Conservation (phyloP, 2,797 vertebrate species). For the Muraenolepis orangiensis region DNA sequence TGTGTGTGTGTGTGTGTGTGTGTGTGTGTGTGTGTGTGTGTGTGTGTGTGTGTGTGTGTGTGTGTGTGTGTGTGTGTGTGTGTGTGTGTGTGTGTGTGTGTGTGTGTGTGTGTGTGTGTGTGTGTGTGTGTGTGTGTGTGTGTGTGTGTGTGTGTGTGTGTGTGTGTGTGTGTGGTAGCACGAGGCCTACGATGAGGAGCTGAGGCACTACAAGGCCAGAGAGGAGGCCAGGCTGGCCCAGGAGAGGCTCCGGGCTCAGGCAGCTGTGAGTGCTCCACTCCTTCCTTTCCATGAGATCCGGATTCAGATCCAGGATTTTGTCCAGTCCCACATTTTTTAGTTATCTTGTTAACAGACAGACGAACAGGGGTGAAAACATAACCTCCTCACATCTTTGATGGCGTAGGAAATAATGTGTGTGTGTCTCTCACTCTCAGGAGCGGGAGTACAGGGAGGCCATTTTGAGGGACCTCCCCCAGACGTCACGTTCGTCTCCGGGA, state of each 20-base stretch:
- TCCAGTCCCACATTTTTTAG: too few relatives aligned
- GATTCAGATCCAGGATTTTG: too few relatives aligned
- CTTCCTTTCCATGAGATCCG: too few relatives aligned
- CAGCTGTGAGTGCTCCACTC: neutral
- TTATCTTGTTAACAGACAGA: too few relatives aligned
- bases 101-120: neutral
- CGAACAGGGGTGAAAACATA: too few relatives aligned
- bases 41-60: too few relatives aligned
- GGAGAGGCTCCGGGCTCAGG: neutral
- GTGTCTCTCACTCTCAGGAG: slow-evolving; percentile 70
- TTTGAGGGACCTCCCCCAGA: slow-evolving; percentile 69
- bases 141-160: neutral
- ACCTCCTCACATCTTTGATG: too few relatives aligned
- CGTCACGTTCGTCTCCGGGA: slow-evolving; percentile 57
- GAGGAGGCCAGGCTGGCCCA: neutral
- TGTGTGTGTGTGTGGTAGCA: neutral
- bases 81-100: neutral
- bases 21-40: too few relatives aligned
- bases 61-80: neutral
- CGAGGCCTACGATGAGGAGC: neutral
- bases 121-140: neutral
- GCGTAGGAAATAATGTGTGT: slow-evolving; percentile 30
- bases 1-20: too few relatives aligned
- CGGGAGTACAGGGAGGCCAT: slow-evolving; percentile 78
- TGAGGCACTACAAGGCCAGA: neutral